A percentile compares a stretch with the other conserved stretches of the same genome.
Conservation (phyloP, 1,140 invertebrate species). For the Pachypeltis micranthus region DNA sequence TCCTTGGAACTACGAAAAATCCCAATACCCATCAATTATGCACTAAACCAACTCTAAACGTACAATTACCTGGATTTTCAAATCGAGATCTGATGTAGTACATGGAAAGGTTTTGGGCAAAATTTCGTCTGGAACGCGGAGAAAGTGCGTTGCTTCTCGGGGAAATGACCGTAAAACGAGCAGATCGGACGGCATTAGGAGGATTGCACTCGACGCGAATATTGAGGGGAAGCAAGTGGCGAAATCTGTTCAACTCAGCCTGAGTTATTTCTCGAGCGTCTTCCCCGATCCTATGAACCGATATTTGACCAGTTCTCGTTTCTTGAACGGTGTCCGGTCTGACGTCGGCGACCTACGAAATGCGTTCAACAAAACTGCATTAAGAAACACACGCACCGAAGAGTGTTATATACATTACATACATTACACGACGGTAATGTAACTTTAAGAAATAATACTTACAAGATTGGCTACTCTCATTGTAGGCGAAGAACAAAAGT, state of each 20-base stretch:
- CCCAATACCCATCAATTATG: no score
- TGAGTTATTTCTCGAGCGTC: slow-evolving; percentile 36
- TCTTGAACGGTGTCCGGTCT: slow-evolving; percentile 27
- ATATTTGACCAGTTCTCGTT: slow-evolving; percentile 32
- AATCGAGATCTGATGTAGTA: neutral
- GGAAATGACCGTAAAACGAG: neutral
- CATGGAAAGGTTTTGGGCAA: neutral
- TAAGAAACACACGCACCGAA: no score
- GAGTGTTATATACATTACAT: no score
- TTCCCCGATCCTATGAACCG: slow-evolving; percentile 35
- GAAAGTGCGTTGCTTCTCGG: neutral
- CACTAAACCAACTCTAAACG: no score
- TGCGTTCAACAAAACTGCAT: no score
- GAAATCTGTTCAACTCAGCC: slow-evolving; percentile 33
- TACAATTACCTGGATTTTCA: neutral
- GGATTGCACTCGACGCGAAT: neutral
- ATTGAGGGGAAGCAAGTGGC: slow-evolving; percentile 31
- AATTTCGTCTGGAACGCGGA: neutral
- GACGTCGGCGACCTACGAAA: slow-evolving; percentile 31
- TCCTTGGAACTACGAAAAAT: no score
- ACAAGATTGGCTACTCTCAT: neutral
- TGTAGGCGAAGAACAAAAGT: neutral
- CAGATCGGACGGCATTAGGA: neutral
- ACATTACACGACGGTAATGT: no score
- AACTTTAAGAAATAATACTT: neutral